Percentiles rank a stretch among this genome's conserved stretches.
These are phyloP conservation scores for Atta texana DNA, from an alignment of 1,140 invertebrate species.

Conservation along the genomic window DNA sequence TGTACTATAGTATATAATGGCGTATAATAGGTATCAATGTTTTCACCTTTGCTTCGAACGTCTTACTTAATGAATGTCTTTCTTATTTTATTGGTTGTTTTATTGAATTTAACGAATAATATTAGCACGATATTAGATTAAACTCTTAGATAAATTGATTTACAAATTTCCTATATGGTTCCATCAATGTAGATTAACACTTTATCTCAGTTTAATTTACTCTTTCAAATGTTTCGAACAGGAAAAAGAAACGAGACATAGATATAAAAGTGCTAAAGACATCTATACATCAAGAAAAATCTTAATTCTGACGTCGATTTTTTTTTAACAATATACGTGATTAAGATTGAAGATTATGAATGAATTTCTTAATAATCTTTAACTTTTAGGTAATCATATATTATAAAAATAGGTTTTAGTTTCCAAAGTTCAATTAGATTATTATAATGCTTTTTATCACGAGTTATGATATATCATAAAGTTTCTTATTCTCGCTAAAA, in stretches of 20 bases:
- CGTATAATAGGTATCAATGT: slow-evolving; percentile 18
- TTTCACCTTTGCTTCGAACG: slow-evolving; percentile 1
- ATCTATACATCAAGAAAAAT: no score
- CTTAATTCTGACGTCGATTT: no score
- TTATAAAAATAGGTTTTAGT: neutral
- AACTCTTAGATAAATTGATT: neutral
- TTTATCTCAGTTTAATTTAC: no score
- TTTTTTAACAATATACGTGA: no score
- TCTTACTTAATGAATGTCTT: neutral
- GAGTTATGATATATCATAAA: neutral
- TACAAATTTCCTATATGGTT: neutral
- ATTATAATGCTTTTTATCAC: neutral
- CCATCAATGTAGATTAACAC: no score
- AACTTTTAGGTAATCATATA: no score
- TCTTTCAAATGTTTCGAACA: no score
- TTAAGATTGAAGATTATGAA: no score
- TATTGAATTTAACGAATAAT: neutral
- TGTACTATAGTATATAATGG: slow-evolving; percentile 5
- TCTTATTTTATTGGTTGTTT: neutral
- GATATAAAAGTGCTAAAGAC: no score
- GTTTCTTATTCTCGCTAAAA: neutral
- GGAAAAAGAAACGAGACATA: no score
- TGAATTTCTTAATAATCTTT: no score
- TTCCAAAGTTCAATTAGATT: neutral
- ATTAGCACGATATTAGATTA: neutral